Base-by-base conservation (phyloP, 1,140 invertebrate genomes). In the Polypedilum pembai region DNA sequence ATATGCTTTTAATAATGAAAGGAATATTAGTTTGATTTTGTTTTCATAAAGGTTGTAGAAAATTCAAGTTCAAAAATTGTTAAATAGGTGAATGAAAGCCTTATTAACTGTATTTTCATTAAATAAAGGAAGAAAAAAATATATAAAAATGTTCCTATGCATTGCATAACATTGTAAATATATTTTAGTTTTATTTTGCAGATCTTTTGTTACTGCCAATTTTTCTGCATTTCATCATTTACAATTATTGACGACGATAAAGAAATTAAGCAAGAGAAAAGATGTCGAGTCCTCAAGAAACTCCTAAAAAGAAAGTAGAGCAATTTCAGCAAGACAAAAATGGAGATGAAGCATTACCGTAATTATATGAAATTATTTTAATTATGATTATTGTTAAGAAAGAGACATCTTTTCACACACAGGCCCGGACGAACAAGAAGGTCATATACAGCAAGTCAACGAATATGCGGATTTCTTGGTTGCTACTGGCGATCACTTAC, bases 401-500 rank as follows among this genome's bases (percentile, higher is more conserved):
- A 3, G 24, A 33, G 1, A 33, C 24, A 33, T 33, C 24, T 56
- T 18, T 21, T 69, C 2, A 20, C 20, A 69, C 2, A 20, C 20
- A 69, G 65, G 1, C 15, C 20, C 5, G 17, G 8, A 8, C 15
- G 65, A 7, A 20, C 1, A 7, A 69, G 65, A 20, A 69, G 17
- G 45, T 17, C 45, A 18, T 18, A 20, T 8, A 21, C 65, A 20
- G 8, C 20, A 8, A 21, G 8, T 18, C 17, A 69, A 20, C 65
- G 65, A 18, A 5, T 76, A 5, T 76, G 74, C 2, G 76, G 33
- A 80, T 82, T 76, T 75, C 79, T 45, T 5, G 77, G 18, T 33
- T 79, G 78, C 45, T 89, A 89, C 76, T 90, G 89, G 89, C 88
- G 85, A 78, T 86, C 87, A 4, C 77, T 89, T 0, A 79, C 90